Conservation (phyloP, 2,113 vertebrate genomes). For the Syngnathoides biaculeatus region DNA sequence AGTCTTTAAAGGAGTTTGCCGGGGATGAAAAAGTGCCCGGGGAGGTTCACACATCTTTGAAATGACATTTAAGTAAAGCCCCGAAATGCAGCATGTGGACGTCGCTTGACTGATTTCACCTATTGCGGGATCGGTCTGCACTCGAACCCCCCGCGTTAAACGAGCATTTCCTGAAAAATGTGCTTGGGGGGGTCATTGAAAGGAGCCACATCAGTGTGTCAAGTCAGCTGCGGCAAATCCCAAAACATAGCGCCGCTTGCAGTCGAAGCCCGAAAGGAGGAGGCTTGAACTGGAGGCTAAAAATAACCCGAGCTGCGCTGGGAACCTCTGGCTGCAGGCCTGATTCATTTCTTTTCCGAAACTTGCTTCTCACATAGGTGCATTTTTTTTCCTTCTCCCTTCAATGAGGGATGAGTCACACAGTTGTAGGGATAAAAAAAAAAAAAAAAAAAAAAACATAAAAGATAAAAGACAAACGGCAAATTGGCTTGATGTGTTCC, state of each 20-base stretch:
- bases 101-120: no score
- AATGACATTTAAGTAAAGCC: no score
- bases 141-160: no score
- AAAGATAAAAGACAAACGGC: no score
- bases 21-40: no score
- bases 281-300: conserved; percentile 59
- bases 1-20: no score
- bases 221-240: not conserved
- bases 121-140: no score
- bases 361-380: conserved; percentile 19
- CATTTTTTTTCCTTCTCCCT: conserved; percentile 1
- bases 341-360: conserved; percentile 55
- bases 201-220: no score
- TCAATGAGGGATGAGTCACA: conserved; percentile 26
- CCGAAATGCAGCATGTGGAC: no score
- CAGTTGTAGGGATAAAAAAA: not conserved
- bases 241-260: not conserved
- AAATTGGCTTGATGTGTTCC: conserved; percentile 1
- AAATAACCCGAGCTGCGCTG: conserved; percentile 68
- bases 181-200: no score
- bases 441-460: conserved; percentile 1
- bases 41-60: no score
- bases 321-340: conserved; percentile 60
- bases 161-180: no score
- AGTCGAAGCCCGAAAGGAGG: conserved; percentile 11